Evolutionary conservation across 2,888 invertebrate genomes (phyloP).

Genomic region (Scotopteryx bipunctaria): DNA sequence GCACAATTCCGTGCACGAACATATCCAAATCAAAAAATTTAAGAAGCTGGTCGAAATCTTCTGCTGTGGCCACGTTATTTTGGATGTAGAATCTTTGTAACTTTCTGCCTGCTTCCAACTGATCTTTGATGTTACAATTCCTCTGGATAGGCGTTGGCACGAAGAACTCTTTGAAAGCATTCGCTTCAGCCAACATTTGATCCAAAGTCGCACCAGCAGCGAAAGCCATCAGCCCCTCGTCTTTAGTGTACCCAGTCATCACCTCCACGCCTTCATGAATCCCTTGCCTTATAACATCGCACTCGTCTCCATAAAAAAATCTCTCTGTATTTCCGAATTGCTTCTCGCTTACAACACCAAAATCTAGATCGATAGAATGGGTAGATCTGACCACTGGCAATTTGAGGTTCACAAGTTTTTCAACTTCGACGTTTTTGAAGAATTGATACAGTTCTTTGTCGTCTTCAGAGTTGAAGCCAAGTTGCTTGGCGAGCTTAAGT

Average conservation of each 20-base stretch:
- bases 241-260: constrained; percentile 87
- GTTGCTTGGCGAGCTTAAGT: constrained; percentile 47
- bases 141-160: constrained; percentile 47
- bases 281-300: constrained; percentile 68
- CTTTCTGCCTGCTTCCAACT: constrained; percentile 50
- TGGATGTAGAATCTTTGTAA: constrained; percentile 46
- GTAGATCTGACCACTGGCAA: constrained; percentile 41
- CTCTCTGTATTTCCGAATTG: constrained; percentile 53
- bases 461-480: constrained; percentile 58
- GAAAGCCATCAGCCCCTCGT: constrained; percentile 83
- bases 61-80: constrained; percentile 39
- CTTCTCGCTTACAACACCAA: constrained; percentile 51
- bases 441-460: constrained; percentile 56
- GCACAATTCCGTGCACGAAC: constrained; percentile 45
- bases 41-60: constrained; percentile 42
- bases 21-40: constrained; percentile 44
- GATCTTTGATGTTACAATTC: constrained; percentile 45
- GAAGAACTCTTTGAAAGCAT: constrained; percentile 50
- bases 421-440: constrained; percentile 51
- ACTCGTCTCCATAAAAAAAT: constrained; percentile 53
- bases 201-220: constrained; percentile 31
- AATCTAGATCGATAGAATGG: constrained; percentile 42
- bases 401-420: constrained; percentile 42
- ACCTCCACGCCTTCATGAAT: constrained; percentile 82
- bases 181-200: constrained; percentile 42